phyloP scores from a whole-genome alignment of 2,888 invertebrate species.

The Nymphalis urticae region DNA sequence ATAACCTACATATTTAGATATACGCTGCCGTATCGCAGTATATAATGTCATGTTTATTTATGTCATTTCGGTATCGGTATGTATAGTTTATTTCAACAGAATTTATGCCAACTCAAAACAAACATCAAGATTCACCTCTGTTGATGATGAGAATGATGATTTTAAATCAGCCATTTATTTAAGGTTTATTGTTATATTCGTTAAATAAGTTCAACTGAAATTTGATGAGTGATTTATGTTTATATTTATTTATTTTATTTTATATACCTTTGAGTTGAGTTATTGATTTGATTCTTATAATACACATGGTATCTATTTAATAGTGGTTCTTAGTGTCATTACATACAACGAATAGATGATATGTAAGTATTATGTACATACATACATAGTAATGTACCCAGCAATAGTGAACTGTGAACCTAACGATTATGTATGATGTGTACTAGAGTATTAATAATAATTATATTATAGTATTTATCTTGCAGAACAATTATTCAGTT shows the following conservation, averaged over 20 bases:
- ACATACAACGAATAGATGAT: no score
- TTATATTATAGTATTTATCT: no score
- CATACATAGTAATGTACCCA: no score
- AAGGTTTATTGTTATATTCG: neutral
- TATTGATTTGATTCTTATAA: no score
- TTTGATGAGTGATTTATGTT: neutral
- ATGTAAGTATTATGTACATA: no score
- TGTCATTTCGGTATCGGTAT: conserved; percentile 3
- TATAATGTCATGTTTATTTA: conserved; percentile 6
- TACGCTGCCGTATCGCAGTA: neutral
- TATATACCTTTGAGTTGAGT: no score
- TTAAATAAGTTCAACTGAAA: neutral
- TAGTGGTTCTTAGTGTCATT: no score
- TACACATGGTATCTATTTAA: no score
- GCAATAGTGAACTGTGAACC: no score
- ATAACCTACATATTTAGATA: conserved; percentile 38
- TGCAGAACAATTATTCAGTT: no score
- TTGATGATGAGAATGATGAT: neutral
- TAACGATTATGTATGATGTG: no score
- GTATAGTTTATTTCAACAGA: conserved; percentile 1
- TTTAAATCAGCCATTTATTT: neutral
- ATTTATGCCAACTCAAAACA: conserved; percentile 2
- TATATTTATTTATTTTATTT: neutral
- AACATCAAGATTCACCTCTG: conserved; percentile 2
- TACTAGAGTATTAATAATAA: no score